phyloP scores from a whole-genome alignment of 2,888 invertebrate species.

The Invenusta paracnida region DNA sequence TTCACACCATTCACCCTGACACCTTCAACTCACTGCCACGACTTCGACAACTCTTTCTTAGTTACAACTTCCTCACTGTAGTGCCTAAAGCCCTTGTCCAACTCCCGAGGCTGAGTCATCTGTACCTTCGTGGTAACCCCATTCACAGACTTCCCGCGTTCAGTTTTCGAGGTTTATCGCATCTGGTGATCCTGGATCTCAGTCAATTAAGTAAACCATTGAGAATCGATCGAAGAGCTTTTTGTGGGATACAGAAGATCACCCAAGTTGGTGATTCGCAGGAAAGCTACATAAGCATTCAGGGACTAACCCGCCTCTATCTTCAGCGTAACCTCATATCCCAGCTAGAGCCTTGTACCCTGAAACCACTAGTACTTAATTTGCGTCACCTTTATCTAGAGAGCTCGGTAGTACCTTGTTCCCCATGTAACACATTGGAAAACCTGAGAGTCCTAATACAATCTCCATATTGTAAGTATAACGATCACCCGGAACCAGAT shows the following conservation, averaged over 20 bases:
- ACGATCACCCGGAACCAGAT: neutral
- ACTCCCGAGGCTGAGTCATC: neutral
- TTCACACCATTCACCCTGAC: neutral
- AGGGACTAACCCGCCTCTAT: neutral
- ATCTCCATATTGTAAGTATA: neutral
- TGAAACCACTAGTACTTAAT: neutral
- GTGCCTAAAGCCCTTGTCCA: neutral
- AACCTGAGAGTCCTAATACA: neutral
- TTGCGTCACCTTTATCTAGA: neutral
- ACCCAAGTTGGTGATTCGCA: neutral
- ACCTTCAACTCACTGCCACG: neutral
- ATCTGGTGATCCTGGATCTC: neutral
- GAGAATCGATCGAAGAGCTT: neutral
- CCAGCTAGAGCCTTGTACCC: neutral
- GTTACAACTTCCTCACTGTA: neutral
- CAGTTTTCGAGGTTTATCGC: neutral
- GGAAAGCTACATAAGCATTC: neutral
- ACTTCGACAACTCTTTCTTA: neutral
- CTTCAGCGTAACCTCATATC: neutral
- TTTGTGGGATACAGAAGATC: constrained; percentile 1
- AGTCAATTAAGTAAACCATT: neutral
- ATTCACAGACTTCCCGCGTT: neutral
- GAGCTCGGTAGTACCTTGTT: neutral
- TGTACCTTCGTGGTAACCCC: neutral
- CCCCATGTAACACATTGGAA: neutral